These are phyloP conservation scores for Synanthedon formicaeformis DNA, from an alignment of 2,888 invertebrate genomes.

Conservation along the genomic window DNA sequence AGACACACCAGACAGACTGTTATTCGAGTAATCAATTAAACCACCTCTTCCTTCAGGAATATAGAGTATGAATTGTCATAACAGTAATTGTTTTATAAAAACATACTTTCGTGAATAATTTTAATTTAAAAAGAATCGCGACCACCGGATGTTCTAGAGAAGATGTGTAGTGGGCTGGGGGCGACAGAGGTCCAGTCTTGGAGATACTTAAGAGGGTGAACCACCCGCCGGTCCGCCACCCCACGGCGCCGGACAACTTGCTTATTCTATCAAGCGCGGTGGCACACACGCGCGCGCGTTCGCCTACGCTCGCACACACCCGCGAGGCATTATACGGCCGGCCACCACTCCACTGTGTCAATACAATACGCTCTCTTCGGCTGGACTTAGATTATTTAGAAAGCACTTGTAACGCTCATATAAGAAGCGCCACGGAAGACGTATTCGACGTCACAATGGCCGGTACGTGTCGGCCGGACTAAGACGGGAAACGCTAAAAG, in stretches of 20 bases:
- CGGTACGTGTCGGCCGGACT: conserved; percentile 34
- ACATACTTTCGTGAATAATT: no score
- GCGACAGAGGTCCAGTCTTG: conserved; percentile 65
- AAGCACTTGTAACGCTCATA: conserved; percentile 73
- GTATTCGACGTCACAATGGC: conserved; percentile 67
- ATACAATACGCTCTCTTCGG: conserved; percentile 71
- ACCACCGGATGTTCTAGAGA: conserved; percentile 62
- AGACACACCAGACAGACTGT: no score
- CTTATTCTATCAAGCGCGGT: conserved; percentile 70
- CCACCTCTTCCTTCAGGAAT: no score
- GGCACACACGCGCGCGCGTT: conserved; percentile 41
- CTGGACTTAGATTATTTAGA: conserved; percentile 73
- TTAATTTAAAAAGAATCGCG: conserved; percentile 17
- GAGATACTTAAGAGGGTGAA: conserved; percentile 56
- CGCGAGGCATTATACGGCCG: conserved; percentile 62
- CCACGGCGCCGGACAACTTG: conserved; percentile 63
- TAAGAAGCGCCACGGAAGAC: conserved; percentile 68
- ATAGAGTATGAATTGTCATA: conserved; percentile 7
- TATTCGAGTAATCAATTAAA: no score
- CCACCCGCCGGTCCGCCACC: conserved; percentile 17
- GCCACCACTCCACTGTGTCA: conserved; percentile 71
- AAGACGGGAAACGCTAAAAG: conserved; percentile 56
- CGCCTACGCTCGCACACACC: conserved; percentile 42
- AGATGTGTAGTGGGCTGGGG: conserved; percentile 63
- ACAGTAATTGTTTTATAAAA: conserved; percentile 9